Conservation (phyloP, 2,797 vertebrate genomes). For the Acrossocheilus fasciatus region DNA sequence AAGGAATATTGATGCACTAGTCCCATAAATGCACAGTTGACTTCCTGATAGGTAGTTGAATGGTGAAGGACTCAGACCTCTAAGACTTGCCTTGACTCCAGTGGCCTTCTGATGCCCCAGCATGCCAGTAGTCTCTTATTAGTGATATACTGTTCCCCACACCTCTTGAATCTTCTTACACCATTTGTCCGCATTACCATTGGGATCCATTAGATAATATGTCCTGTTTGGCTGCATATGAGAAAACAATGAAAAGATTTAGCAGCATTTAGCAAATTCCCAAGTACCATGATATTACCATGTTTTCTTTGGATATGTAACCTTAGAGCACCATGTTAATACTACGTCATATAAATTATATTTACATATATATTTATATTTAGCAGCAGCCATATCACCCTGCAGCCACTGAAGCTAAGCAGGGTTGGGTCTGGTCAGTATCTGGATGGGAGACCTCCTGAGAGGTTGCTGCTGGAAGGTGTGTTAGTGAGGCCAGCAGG, state of each 20-base stretch:
- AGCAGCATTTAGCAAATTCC: not conserved
- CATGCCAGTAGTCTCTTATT: slow-evolving; percentile 88
- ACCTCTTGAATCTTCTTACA: slow-evolving; percentile 99
- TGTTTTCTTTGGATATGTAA: not conserved
- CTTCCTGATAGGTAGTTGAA: slow-evolving; percentile 67
- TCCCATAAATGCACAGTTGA: not conserved
- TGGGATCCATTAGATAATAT: slow-evolving; percentile 99
- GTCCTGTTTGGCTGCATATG: slow-evolving; percentile 94
- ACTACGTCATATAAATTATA: not conserved
- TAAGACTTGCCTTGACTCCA: slow-evolving; percentile 35
- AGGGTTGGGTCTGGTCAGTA: too few relatives aligned
- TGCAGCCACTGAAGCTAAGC: too few relatives aligned
- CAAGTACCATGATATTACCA: not conserved
- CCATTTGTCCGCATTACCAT: slow-evolving; percentile 98
- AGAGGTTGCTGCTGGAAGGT: too few relatives aligned
- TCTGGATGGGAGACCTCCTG: too few relatives aligned
- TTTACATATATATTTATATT: not conserved
- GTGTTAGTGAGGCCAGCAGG: too few relatives aligned
- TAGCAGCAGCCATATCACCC: too few relatives aligned
- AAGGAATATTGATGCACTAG: slow-evolving; percentile 27
- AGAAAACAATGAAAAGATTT: not conserved
- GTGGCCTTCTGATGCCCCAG: slow-evolving; percentile 76
- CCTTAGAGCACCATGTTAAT: not conserved
- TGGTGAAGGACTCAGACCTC: slow-evolving; percentile 62
- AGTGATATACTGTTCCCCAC: slow-evolving; percentile 97